These are phyloP conservation scores for Hemaris fuciformis DNA, from an alignment of 2,888 invertebrate genomes.

Conservation along the genomic window DNA sequence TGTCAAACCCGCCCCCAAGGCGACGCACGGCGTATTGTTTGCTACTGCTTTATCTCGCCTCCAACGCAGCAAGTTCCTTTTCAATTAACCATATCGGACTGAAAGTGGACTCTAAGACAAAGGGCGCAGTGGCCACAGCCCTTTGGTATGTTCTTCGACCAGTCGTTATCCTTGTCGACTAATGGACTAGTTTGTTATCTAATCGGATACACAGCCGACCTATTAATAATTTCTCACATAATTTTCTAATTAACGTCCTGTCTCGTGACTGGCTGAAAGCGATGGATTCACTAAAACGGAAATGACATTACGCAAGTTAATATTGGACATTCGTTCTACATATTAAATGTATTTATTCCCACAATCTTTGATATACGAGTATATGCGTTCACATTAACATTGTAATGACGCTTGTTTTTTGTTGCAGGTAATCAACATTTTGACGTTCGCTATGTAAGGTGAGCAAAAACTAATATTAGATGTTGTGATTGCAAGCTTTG, in stretches of 20 bases:
- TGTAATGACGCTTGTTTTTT: slow-evolving; percentile 43
- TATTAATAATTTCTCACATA: slow-evolving; percentile 79
- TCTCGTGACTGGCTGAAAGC: slow-evolving; percentile 50
- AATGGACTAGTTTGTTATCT: slow-evolving; percentile 81
- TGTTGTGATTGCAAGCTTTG: slow-evolving; percentile 30
- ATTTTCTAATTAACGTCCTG: slow-evolving; percentile 79
- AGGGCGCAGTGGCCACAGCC: slow-evolving; percentile 40
- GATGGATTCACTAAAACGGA: slow-evolving; percentile 62
- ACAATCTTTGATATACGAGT: slow-evolving; percentile 11
- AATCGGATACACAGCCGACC: slow-evolving; percentile 75
- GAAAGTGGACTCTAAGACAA: slow-evolving; percentile 61
- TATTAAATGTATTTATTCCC: slow-evolving; percentile 13
- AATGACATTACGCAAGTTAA: slow-evolving; percentile 58
- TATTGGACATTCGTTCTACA: slow-evolving; percentile 15
- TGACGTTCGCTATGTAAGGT: slow-evolving; percentile 31
- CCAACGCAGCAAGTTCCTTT: slow-evolving; percentile 54
- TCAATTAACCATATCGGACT: slow-evolving; percentile 39
- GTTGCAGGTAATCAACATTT: slow-evolving; percentile 67
- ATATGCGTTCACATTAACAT: slow-evolving; percentile 4
- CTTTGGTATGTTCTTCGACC: slow-evolving; percentile 29
- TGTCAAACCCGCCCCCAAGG: slow-evolving; percentile 72
- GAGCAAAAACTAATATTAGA: slow-evolving; percentile 39
- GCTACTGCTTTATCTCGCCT: slow-evolving; percentile 73
- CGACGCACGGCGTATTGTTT: slow-evolving; percentile 67
- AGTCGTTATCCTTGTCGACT: slow-evolving; percentile 64